phyloP scores from a whole-genome alignment of 2,113 vertebrate species.

The Pteronura brasiliensis region DNA sequence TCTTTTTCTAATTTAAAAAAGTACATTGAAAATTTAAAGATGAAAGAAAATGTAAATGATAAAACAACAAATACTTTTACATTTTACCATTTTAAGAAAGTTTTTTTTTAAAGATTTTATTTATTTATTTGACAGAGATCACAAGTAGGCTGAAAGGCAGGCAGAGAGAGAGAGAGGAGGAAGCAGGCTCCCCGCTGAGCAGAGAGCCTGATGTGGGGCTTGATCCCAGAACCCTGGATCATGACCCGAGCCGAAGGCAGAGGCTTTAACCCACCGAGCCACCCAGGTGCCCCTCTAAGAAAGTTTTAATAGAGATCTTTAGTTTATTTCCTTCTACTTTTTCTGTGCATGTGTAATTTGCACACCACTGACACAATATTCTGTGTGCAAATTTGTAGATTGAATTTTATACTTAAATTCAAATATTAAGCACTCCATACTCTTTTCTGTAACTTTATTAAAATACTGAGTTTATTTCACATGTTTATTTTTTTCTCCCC shows the following conservation, averaged over 20 bases:
- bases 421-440: neutral
- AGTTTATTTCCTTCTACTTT: neutral
- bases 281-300: neutral
- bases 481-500: neutral
- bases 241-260: too few relatives aligned
- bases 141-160: too few relatives aligned
- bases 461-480: neutral
- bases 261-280: too few relatives aligned
- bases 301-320: neutral
- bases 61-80: neutral
- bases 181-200: too few relatives aligned
- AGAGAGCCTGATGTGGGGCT: too few relatives aligned
- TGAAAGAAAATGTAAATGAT: neutral
- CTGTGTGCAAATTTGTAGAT: neutral
- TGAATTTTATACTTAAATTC: slow-evolving; percentile 1
- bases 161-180: too few relatives aligned
- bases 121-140: too few relatives aligned
- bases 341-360: neutral
- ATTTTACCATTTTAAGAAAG: neutral
- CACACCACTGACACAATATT: neutral
- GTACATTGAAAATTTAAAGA: neutral
- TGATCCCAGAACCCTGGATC: too few relatives aligned
- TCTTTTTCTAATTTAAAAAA: neutral
- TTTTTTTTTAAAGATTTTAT: neutral
- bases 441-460: neutral